Evolutionary conservation across 2,797 vertebrate genomes (phyloP), one percentile per base, ranked within the genome.

Genomic region (Margarornis squamiger): DNA sequence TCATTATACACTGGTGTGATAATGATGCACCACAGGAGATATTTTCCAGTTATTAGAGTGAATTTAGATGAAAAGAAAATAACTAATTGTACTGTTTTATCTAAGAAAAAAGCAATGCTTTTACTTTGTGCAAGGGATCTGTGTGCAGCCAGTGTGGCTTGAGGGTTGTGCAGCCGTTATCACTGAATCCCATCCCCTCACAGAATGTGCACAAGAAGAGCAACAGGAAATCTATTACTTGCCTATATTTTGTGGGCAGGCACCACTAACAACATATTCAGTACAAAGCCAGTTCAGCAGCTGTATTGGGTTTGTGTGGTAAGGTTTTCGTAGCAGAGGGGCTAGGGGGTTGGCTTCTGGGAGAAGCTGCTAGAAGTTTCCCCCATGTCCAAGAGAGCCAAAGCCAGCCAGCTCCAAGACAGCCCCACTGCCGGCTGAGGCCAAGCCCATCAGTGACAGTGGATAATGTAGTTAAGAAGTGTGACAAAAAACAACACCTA

Each of bases 371-470:
- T 39, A 12, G 23, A 55, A n/a, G 30, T n/a, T 32, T 34, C 30
- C 17, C 39, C 6, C 22, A 15, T 21, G 32, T 21, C 38, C 1
- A 2, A 9, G 8, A 29, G 24, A 63, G 24, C 7, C 24, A 63
- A 34, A 18, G 5, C 9, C 38, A 14, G 32, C 9, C 0, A 0
- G 24, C 48, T 23, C 24, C 32, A 63, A 34, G 19, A 43, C 2
- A 6, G 32, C 27, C 26, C 19, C 4, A 4, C 38, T 17, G 11
- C 12, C 43, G 36, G 24, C 48, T 17, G 9, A 30, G 46, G 32
- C 38, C 1, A 0, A 49, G 36, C 19, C 43, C 34, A 27, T 29
- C 19, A 68, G 43, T 1, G 1, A 29, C 6, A 6, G 45, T 19
- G 24, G 39, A 26, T 34, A 55, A 72, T 13, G 3, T 4, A 18